These are phyloP conservation scores for Heliothis subflexa DNA, from an alignment of 1,140 invertebrate species.

Conservation along the genomic window DNA sequence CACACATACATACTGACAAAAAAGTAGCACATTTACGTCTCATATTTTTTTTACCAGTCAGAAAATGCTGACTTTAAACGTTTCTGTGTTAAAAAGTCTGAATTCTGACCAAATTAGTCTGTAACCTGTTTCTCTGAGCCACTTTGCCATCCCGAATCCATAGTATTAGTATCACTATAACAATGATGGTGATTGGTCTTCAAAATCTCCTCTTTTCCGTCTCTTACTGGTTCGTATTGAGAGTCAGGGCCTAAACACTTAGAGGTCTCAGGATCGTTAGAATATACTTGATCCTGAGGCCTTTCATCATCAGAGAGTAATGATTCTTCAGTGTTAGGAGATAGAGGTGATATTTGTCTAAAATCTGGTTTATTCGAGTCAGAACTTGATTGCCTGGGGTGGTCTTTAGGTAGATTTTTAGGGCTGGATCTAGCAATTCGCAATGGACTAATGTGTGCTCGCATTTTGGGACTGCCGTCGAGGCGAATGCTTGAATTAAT, in stretches of 20 bases:
- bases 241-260: constrained; percentile 81
- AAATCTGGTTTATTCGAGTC: constrained; percentile 69
- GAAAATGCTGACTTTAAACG: not conserved
- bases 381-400: constrained; percentile 66
- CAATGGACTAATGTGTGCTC: constrained; percentile 71
- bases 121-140: constrained; percentile 84
- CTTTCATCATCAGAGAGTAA: constrained; percentile 74
- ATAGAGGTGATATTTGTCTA: constrained; percentile 69
- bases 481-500: constrained; percentile 74
- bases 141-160: constrained; percentile 86
- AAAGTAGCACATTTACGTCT: too few relatives aligned
- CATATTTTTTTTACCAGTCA: too few relatives aligned
- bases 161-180: constrained; percentile 85
- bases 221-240: constrained; percentile 79
- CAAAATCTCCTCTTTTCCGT: constrained; percentile 72
- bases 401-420: constrained; percentile 68
- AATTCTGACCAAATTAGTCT: constrained; percentile 61
- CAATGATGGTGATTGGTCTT: constrained; percentile 80
- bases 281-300: constrained; percentile 70
- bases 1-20: too few relatives aligned
- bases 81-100: not conserved
- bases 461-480: constrained; percentile 75
- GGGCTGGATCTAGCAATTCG: constrained; percentile 71
- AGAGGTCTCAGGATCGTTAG: constrained; percentile 72
- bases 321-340: constrained; percentile 79